Evolutionary conservation across 2,113 vertebrate species (phyloP).

Genomic region (Nesogale talazaci): DNA sequence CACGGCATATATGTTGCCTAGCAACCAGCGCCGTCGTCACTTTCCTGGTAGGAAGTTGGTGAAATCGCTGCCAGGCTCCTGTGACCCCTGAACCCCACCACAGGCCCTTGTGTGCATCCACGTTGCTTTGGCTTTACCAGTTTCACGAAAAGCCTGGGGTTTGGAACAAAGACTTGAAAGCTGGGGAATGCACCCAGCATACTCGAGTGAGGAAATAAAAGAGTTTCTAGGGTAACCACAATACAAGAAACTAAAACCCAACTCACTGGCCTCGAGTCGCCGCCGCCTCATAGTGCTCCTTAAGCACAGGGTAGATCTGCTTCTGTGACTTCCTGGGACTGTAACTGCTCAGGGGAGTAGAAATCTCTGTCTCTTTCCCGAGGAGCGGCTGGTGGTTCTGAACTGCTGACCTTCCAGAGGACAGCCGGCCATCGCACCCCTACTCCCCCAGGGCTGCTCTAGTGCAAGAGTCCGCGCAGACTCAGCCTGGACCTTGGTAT

Average conservation of each 20-base stretch:
- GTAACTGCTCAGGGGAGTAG: too few relatives aligned
- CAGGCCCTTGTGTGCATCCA: neutral
- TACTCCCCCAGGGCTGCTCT: too few relatives aligned
- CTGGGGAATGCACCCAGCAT: neutral
- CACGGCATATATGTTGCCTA: conserved; percentile 2
- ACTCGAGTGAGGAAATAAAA: neutral
- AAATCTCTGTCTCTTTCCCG: too few relatives aligned
- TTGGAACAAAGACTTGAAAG: neutral
- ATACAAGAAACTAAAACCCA: too few relatives aligned
- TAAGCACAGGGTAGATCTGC: too few relatives aligned
- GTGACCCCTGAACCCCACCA: conserved; percentile 5
- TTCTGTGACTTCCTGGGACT: too few relatives aligned
- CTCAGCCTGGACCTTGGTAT: neutral
- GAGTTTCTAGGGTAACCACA: neutral
- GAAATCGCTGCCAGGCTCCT: conserved; percentile 40
- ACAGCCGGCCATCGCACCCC: too few relatives aligned
- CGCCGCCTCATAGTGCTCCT: too few relatives aligned
- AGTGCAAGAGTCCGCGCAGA: neutral
- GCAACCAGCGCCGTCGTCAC: conserved; percentile 43
- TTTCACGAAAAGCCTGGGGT: conserved; percentile 28
- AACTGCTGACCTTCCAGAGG: too few relatives aligned
- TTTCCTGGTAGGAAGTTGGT: conserved; percentile 16
- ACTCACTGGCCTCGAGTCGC: too few relatives aligned
- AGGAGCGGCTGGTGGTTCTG: too few relatives aligned
- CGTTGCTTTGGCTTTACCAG: conserved; percentile 18